Percentiles rank a stretch among this genome's conserved stretches.
Conservation (phyloP, 2,113 vertebrate species). For the Anseranas semipalmata region DNA sequence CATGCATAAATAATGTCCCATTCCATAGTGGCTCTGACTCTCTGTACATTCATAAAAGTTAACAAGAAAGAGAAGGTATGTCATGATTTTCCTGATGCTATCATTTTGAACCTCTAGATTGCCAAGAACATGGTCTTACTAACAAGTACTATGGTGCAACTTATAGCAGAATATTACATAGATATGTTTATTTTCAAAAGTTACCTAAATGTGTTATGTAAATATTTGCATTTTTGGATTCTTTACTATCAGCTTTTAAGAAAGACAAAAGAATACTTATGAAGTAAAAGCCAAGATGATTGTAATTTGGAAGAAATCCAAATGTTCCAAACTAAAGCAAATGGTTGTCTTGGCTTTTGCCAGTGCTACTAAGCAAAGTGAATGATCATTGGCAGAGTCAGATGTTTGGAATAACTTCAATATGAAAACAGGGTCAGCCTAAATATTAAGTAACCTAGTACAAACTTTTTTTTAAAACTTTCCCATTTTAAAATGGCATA, state of each 20-base stretch:
- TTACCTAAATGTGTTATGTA: neutral
- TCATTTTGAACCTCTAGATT: neutral
- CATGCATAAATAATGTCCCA: neutral
- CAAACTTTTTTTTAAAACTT: neutral
- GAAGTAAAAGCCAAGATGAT: neutral
- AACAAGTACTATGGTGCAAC: neutral
- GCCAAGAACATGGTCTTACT: neutral
- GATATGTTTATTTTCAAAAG: neutral
- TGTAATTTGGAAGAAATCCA: neutral
- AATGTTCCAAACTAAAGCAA: neutral
- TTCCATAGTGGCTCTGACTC: neutral
- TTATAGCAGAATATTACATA: neutral
- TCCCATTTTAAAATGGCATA: neutral
- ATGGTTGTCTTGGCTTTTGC: neutral
- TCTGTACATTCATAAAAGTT: neutral
- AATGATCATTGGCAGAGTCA: neutral
- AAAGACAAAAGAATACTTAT: neutral
- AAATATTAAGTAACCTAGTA: neutral
- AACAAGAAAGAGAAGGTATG: neutral
- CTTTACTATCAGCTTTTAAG: constrained; percentile 4
- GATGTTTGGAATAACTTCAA: neutral
- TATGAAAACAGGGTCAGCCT: neutral
- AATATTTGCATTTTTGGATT: constrained; percentile 27
- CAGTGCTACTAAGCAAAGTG: neutral
- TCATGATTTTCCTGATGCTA: neutral